Base-by-base conservation (phyloP, 2,888 invertebrate genomes). In the Tachina grossa region DNA sequence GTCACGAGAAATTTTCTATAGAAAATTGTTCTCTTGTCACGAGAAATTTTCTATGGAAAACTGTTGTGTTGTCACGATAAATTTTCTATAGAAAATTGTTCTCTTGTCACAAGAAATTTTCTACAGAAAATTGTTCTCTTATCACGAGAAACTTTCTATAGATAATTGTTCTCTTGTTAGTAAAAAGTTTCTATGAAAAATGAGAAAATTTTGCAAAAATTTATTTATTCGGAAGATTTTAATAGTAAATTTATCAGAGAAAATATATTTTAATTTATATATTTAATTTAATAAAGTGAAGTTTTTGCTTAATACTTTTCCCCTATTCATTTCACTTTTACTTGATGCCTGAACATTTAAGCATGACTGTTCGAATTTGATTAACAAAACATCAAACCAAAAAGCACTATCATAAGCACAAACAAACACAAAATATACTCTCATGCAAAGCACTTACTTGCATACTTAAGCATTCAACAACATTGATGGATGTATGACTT, bases 401-500 rank as follows among this genome's bases (percentile, higher is more conserved):
- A 71, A 47, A 78, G 22, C 47, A 53, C 19, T 39, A 39, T 31
- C 31, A 31, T 31, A 31, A 31, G 8, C 13, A 19, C 14, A 43
- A 57, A 47, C 16, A 65, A 1, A 53, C 31, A 61, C 19, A 53
- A 31, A 31, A 61, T 10, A 41, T 16, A 5, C 9, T 13, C 11
- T 16, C 31, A 43, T 10, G 13, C 53, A 19, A 41, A 47, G 11
- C 47, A 57, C 39, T 43, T 31, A 31, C n/a, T 22, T 13, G 49
- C 19, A 43, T 59, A 22, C 16, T 69, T 11, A 51, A 71, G 51
- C 57, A 14, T n/a, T 53, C 51, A 65, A 51, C 78, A 65, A 79
- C 75, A 72, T 75, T 85, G 85, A 85, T 85, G 79, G 85, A 85
- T 85, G 79, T 85, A 85, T 83, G 85, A 76, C 75, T 83, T 83